A percentile compares a stretch with the other conserved stretches of the same genome.
These are phyloP conservation scores for Sycophila texana DNA, from an alignment of 2,888 invertebrate species.

Conservation along the genomic window DNA sequence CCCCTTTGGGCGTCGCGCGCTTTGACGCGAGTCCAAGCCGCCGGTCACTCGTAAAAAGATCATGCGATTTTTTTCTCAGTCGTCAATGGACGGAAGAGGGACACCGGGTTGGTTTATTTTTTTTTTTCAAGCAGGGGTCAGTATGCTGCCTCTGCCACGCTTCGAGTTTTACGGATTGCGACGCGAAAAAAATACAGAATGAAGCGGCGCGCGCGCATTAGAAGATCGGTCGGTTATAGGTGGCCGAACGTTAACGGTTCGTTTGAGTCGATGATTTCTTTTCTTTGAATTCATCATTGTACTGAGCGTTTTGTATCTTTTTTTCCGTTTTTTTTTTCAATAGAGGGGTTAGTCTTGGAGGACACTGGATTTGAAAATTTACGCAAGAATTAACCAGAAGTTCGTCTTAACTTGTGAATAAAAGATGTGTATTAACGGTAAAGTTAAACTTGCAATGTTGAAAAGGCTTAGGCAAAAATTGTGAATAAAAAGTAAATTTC, in stretches of 20 bases:
- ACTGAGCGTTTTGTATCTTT: neutral
- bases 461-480: too few relatives aligned
- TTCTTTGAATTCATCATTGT: slow-evolving; percentile 1
- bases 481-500: too few relatives aligned
- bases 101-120: slow-evolving; percentile 13
- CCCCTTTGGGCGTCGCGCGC: neutral
- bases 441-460: too few relatives aligned
- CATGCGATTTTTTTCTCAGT: slow-evolving; percentile 31
- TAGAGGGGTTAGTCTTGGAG: neutral
- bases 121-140: slow-evolving; percentile 4
- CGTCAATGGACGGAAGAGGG: neutral
- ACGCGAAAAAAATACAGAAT: slow-evolving; percentile 1
- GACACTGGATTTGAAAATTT: too few relatives aligned
- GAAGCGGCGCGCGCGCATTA: neutral
- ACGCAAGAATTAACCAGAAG: too few relatives aligned
- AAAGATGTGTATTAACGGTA: too few relatives aligned
- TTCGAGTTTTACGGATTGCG: neutral
- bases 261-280: slow-evolving; percentile 12
- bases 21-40: too few relatives aligned
- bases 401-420: too few relatives aligned
- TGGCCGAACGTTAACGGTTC: slow-evolving; percentile 18
- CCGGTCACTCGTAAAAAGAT: slow-evolving; percentile 45
- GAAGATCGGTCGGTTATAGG: slow-evolving; percentile 2
- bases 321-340: neutral
- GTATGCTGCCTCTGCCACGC: neutral